Base-by-base conservation (phyloP, 2,113 vertebrate genomes). In the Coreoperca whiteheadi region DNA sequence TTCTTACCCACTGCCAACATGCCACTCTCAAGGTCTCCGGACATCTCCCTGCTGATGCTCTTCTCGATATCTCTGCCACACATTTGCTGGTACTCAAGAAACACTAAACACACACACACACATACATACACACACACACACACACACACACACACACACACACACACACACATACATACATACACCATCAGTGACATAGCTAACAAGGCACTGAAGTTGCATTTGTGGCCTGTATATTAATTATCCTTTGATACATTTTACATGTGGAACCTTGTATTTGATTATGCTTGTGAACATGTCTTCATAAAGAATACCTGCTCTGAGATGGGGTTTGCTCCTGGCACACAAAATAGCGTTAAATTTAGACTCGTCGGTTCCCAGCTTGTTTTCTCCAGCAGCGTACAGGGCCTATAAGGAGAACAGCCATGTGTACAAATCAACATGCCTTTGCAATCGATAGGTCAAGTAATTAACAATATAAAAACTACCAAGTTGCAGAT, bases 331-430 rank as follows among this genome's bases (percentile, higher is more conserved):
- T 87, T 96, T 96, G 94, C 97, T 99, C 88, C 98, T 96, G 50
- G 97, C 84, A 43, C 98, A 99, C 53, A 99, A 94, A 83, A 99
- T 96, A 2, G 97, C 97, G 12, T 99, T 99, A 92, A 99, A 99
- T 85, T 97, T 98, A 70, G 98, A 99, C 87, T 99, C 98, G 2
- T 99, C 98, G 2, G 98, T 99, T 75, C 98, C 98, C 8, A 99
- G 91, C 69, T 97, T 98, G 77, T 96, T 98, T 93, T 99, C 98
- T 85, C 98, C 98, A 7, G 98, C 98, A 57, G 97, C 96, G 74
- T 99, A 99, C 4, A 99, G 92, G 0, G 96, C 92, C 98, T 95
- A 7, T 14, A 64, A 50, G 23, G 12, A 74, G 14, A 68, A 74
- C 10, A 64, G 23, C 0, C 66, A 53, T 14, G 15, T n/a, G n/a